These are phyloP conservation scores for Chloroceryle aenea DNA, from an alignment of 2,113 vertebrate species.

Conservation along the genomic window DNA sequence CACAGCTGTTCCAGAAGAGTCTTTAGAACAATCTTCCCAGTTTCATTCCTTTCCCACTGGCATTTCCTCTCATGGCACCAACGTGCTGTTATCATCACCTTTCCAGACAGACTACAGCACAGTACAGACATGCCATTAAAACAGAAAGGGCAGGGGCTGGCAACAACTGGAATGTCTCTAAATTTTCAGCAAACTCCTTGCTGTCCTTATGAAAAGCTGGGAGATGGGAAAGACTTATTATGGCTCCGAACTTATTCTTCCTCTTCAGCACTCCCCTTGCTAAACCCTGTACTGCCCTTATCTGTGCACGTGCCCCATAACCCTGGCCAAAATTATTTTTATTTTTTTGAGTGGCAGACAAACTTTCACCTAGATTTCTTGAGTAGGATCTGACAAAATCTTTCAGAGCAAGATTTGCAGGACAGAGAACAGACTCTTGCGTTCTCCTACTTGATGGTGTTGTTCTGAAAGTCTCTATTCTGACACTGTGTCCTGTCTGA, in stretches of 20 bases:
- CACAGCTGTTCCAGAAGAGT: background rate
- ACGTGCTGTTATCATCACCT: background rate
- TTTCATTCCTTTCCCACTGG: background rate
- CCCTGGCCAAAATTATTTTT: background rate
- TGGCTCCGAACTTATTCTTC: background rate
- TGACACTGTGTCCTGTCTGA: background rate
- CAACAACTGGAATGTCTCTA: background rate
- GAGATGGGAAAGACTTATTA: background rate
- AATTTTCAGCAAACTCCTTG: background rate
- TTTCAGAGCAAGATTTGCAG: background rate
- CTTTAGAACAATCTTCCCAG: background rate
- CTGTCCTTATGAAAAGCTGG: background rate
- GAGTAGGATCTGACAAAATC: background rate
- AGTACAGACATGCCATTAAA: background rate
- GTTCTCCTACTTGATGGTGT: background rate
- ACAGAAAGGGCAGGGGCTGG: background rate
- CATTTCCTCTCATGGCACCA: background rate
- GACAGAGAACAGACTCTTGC: background rate
- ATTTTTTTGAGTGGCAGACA: background rate
- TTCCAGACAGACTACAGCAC: background rate
- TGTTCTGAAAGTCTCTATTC: background rate
- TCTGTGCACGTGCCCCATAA: background rate
- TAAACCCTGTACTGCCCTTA: background rate
- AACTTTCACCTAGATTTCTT: background rate
- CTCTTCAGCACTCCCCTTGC: background rate